phyloP scores from a whole-genome alignment of 1,140 invertebrate species.

The Cotesia glomerata region DNA sequence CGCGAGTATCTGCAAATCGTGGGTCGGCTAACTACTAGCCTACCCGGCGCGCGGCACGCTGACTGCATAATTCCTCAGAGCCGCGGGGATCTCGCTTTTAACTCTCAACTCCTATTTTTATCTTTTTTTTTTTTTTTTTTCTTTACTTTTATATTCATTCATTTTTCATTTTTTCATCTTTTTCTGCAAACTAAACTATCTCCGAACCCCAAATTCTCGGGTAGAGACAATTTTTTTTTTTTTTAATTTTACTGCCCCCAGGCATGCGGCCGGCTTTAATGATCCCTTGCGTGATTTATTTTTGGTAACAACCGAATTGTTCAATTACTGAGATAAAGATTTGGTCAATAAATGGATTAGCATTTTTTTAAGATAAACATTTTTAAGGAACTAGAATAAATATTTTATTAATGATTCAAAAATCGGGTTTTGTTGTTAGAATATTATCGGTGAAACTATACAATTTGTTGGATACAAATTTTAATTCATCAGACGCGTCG shows the following conservation, averaged over 20 bases:
- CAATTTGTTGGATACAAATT: too few species aligned
- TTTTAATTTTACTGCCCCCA: constrained; percentile 9
- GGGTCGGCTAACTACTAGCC: constrained; percentile 46
- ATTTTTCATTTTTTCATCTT: neutral
- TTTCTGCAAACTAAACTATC: constrained; percentile 1
- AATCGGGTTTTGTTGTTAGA: too few species aligned
- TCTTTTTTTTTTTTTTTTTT: neutral
- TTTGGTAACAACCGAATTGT: constrained; percentile 42
- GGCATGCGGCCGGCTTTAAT: constrained; percentile 32
- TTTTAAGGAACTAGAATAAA: too few species aligned
- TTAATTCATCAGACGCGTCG: too few species aligned
- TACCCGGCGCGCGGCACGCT: constrained; percentile 35
- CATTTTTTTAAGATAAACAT: too few species aligned
- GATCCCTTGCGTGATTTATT: constrained; percentile 54
- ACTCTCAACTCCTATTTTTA: neutral
- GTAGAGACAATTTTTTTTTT: too few species aligned
- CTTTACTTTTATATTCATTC: neutral
- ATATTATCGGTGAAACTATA: too few species aligned
- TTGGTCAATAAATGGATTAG: neutral
- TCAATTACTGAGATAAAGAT: constrained; percentile 40
- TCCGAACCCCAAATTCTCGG: too few species aligned
- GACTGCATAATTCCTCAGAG: constrained; percentile 45
- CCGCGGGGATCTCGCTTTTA: constrained; percentile 24
- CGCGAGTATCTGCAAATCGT: constrained; percentile 27
- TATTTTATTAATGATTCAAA: too few species aligned